Percentiles rank a stretch among this genome's conserved stretches.
These are phyloP conservation scores for Nymphalis polychloros DNA, from an alignment of 2,888 invertebrate species.

Conservation along the genomic window DNA sequence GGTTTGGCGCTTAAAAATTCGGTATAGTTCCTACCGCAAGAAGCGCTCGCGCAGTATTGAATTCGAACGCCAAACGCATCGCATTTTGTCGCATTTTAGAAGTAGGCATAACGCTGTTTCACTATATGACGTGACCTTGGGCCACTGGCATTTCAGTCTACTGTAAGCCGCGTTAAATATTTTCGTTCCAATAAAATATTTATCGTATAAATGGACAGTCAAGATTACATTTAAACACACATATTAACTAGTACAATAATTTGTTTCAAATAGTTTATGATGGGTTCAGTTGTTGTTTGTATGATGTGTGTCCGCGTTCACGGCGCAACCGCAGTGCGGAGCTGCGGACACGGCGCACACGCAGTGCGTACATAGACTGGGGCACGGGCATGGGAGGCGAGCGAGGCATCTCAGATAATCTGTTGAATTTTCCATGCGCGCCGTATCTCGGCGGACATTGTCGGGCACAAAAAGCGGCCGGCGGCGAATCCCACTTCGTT, in stretches of 20 bases:
- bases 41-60: too few species aligned
- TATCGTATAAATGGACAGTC: background rate
- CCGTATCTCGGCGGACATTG: slow-evolving; percentile 37
- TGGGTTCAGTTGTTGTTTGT: slow-evolving; percentile 22
- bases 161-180: too few species aligned
- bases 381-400: slow-evolving; percentile 5
- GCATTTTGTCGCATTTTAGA: too few species aligned
- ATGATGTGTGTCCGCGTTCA: slow-evolving; percentile 7
- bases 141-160: too few species aligned
- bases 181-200: too few species aligned
- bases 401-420: slow-evolving; percentile 52
- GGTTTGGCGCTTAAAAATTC: too few species aligned
- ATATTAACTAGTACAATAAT: slow-evolving; percentile 2
- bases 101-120: too few species aligned
- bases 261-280: slow-evolving; percentile 22
- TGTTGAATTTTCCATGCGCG: slow-evolving; percentile 53
- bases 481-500: slow-evolving; percentile 55
- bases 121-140: too few species aligned
- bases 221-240: background rate
- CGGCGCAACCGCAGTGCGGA: background rate
- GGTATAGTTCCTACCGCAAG: too few species aligned
- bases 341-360: background rate
- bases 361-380: background rate
- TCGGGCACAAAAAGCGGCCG: slow-evolving; percentile 50
- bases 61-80: too few species aligned